A percentile compares a stretch with the other conserved stretches of the same genome.
Evolutionary conservation across 2,888 invertebrate species (phyloP).

Genomic region (Nebria salina): DNA sequence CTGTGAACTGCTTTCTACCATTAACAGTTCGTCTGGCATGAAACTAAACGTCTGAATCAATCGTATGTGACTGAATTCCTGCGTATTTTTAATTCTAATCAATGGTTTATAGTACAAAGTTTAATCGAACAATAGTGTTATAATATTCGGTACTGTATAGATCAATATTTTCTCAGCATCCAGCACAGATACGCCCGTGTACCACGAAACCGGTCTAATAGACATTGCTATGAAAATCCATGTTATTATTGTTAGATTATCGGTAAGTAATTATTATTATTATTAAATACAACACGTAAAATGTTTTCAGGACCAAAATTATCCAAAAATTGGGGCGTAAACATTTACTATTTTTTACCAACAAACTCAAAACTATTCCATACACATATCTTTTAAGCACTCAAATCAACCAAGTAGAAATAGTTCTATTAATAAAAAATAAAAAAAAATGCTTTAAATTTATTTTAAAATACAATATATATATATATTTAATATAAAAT

Average conservation of each 20-base stretch:
- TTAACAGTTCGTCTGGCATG: neutral
- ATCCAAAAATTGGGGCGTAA: too few species aligned
- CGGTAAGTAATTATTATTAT: neutral
- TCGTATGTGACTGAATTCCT: neutral
- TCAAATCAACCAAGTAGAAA: neutral
- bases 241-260: neutral
- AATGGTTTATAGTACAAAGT: neutral
- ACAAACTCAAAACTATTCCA: neutral
- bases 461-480: neutral
- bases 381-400: neutral
- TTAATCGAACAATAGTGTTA: neutral
- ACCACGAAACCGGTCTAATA: neutral
- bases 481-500: neutral
- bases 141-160: neutral
- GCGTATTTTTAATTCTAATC: neutral
- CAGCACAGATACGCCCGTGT: neutral
- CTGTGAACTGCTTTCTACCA: neutral
- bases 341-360: neutral
- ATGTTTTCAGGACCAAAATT: neutral
- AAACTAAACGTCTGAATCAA: neutral
- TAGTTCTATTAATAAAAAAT: neutral
- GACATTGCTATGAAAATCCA: neutral
- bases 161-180: neutral
- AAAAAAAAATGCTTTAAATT: neutral
- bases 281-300: neutral